phyloP scores from a whole-genome alignment of 1,140 invertebrate species.

The Lysiphlebus fabarum region DNA sequence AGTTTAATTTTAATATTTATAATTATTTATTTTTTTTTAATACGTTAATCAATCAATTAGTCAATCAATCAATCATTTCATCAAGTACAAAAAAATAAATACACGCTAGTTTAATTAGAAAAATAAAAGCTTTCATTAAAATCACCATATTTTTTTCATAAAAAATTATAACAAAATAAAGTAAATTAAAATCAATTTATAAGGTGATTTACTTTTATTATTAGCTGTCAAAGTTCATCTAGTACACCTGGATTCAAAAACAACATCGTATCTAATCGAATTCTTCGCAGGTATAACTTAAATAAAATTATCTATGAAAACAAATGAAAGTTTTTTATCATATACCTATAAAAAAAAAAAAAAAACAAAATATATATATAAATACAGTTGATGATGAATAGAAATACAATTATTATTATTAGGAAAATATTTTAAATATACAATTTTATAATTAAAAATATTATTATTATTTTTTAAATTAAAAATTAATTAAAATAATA shows the following conservation, averaged over 20 bases:
- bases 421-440: no score
- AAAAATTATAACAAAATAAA: background rate
- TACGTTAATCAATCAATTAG: slow-evolving; percentile 5
- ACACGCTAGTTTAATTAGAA: background rate
- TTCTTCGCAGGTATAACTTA: slow-evolving; percentile 37
- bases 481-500: no score
- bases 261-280: slow-evolving; percentile 35
- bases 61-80: background rate
- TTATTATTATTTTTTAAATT: no score
- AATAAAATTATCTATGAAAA: background rate
- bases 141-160: background rate
- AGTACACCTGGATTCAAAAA: slow-evolving; percentile 37
- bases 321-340: background rate
- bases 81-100: background rate
- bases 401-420: no score
- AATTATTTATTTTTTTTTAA: slow-evolving; percentile 18
- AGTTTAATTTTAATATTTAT: slow-evolving; percentile 27
- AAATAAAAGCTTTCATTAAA: no score
- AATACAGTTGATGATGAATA: no score
- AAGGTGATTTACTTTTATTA: slow-evolving; percentile 23
- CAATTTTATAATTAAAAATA: no score
- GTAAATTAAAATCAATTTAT: slow-evolving; percentile 18
- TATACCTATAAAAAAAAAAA: no score
- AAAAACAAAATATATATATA: no score
- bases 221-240: slow-evolving; percentile 34